These are phyloP conservation scores for Pavo muticus DNA, from an alignment of 2,113 vertebrate species.

Conservation along the genomic window DNA sequence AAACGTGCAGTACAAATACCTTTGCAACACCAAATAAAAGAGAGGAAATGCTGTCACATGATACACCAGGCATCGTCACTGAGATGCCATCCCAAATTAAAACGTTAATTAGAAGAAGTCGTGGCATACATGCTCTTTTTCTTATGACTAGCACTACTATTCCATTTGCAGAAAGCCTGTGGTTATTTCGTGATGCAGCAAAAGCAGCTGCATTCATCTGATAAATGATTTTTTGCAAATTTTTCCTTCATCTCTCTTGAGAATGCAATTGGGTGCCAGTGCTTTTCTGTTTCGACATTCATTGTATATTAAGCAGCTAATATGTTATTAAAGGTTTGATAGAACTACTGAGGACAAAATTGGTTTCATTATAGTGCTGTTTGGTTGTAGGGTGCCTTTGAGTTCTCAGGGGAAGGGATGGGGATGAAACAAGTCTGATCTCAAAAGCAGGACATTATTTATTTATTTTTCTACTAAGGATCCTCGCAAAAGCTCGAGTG, in stretches of 20 bases:
- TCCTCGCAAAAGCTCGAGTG: background rate
- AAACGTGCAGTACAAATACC: background rate
- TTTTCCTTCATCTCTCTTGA: slow-evolving; percentile 67
- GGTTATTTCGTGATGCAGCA: slow-evolving; percentile 32
- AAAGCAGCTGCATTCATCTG: slow-evolving; percentile 72
- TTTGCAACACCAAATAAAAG: slow-evolving; percentile 38
- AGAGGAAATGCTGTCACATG: slow-evolving; percentile 37
- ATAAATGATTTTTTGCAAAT: slow-evolving; percentile 58
- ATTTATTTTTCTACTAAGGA: slow-evolving; percentile 25
- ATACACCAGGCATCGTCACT: background rate
- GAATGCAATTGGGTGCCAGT: background rate
- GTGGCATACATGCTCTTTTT: background rate
- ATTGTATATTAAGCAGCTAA: slow-evolving; percentile 71
- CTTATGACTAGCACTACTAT: slow-evolving; percentile 18
- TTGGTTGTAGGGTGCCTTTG: slow-evolving; percentile 59
- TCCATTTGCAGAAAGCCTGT: slow-evolving; percentile 29
- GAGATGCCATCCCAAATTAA: slow-evolving; percentile 47
- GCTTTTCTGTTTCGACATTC: slow-evolving; percentile 41
- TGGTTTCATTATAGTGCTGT: slow-evolving; percentile 3
- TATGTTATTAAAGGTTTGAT: slow-evolving; percentile 71
- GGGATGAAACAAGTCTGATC: slow-evolving; percentile 41
- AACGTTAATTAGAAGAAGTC: slow-evolving; percentile 58
- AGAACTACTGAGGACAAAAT: slow-evolving; percentile 47
- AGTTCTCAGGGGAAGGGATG: slow-evolving; percentile 27
- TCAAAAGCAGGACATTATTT: slow-evolving; percentile 32